Percentiles rank a stretch among this genome's conserved stretches.
These are phyloP conservation scores for Pimpla rufipes DNA, from an alignment of 2,888 invertebrate genomes.

Conservation along the genomic window DNA sequence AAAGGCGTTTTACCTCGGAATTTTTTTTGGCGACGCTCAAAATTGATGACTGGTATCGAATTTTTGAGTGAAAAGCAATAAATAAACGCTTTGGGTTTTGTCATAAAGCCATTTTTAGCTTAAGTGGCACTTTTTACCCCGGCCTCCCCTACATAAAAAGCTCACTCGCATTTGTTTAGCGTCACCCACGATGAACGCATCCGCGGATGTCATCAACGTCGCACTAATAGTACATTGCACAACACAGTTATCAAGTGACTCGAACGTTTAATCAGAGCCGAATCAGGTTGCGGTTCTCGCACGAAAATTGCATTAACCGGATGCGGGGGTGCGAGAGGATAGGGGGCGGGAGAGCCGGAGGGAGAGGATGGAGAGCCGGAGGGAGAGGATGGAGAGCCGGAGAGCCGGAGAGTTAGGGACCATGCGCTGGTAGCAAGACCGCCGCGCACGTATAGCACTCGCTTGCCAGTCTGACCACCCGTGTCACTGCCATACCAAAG, in stretches of 20 bases:
- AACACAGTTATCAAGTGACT: conserved; percentile 53
- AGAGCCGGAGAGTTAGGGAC: conserved; percentile 14
- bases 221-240: conserved; percentile 27
- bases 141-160: no score
- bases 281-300: conserved; percentile 59
- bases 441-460: conserved; percentile 7
- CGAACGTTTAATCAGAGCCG: conserved; percentile 56
- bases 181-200: neutral
- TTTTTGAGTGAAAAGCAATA: no score
- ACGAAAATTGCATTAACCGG: conserved; percentile 56
- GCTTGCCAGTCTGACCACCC: conserved; percentile 32
- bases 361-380: neutral
- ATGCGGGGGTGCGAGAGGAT: neutral
- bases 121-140: no score
- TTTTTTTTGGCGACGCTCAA: no score
- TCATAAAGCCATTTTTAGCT: no score
- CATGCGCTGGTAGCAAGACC: conserved; percentile 35
- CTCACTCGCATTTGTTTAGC: neutral
- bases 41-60: no score
- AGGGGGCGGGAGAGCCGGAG: neutral
- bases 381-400: neutral
- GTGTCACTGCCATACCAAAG: conserved; percentile 30
- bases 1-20: no score
- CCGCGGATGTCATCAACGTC: conserved; percentile 6
- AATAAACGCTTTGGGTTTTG: no score